A percentile compares a stretch with the other conserved stretches of the same genome.
These are phyloP conservation scores for Ephialtes manifestator DNA, from an alignment of 2,888 invertebrate genomes.

Conservation along the genomic window DNA sequence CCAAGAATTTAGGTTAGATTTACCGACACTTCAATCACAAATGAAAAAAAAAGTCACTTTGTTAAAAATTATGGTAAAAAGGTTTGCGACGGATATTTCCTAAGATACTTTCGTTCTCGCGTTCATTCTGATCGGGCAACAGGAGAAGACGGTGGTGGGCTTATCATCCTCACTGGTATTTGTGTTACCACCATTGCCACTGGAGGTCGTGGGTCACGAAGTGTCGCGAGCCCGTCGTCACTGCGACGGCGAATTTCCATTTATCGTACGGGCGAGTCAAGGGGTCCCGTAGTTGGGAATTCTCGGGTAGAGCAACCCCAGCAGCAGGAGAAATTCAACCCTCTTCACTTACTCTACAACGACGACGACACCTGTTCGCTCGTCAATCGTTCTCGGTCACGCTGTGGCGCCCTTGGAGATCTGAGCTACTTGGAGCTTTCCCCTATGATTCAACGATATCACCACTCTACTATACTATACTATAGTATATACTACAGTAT, in stretches of 20 bases:
- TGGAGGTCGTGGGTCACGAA: slow-evolving; percentile 17
- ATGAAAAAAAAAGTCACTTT: no score
- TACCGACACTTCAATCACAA: no score
- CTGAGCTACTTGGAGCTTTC: slow-evolving; percentile 34
- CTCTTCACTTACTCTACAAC: slow-evolving; percentile 11
- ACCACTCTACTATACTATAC: background rate
- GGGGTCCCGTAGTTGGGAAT: slow-evolving; percentile 42
- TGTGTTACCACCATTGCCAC: background rate
- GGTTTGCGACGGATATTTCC: no score
- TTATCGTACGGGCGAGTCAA: slow-evolving; percentile 54
- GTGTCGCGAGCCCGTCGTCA: slow-evolving; percentile 41
- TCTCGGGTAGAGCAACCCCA: slow-evolving; percentile 38
- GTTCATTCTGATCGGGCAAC: no score
- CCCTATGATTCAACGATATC: background rate
- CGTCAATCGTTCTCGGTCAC: slow-evolving; percentile 65
- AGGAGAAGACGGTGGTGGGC: slow-evolving; percentile 17
- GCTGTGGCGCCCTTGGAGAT: slow-evolving; percentile 45
- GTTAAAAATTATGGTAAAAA: no score
- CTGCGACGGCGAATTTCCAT: slow-evolving; percentile 60
- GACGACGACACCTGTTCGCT: slow-evolving; percentile 66
- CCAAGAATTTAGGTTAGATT: no score
- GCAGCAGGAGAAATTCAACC: slow-evolving; percentile 39
- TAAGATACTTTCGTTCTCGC: no score
- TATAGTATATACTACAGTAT: no score
- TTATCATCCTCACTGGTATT: background rate